Conservation (phyloP, 1,140 invertebrate species). For the Onthophagus taurus region DNA sequence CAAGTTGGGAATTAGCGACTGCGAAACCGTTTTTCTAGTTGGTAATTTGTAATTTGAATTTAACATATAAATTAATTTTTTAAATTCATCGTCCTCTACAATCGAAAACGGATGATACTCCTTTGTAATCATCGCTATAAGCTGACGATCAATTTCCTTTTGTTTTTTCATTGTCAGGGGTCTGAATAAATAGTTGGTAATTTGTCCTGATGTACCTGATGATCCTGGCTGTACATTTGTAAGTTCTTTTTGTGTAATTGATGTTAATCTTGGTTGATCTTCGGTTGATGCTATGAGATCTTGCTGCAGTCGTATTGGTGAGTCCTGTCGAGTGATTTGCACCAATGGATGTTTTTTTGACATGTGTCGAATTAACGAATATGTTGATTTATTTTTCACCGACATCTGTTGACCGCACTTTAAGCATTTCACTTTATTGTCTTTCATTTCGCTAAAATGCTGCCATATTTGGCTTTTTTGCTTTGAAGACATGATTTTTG, state of each 20-base stretch:
- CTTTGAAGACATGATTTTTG: slow-evolving; percentile 3
- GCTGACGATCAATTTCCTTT: slow-evolving; percentile 19
- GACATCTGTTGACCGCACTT: background rate
- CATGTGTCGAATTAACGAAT: background rate
- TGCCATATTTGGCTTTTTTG: background rate
- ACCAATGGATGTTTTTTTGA: background rate
- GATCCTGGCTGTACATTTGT: background rate
- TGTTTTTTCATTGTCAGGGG: background rate
- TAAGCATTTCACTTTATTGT: background rate
- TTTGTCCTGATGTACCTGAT: background rate
- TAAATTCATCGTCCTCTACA: slow-evolving; percentile 26
- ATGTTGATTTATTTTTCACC: slow-evolving; percentile 3
- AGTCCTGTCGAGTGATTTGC: background rate
- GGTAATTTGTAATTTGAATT: slow-evolving; percentile 25
- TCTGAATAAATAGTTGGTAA: background rate
- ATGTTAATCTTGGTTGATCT: background rate
- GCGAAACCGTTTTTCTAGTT: slow-evolving; percentile 24
- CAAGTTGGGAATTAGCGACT: slow-evolving; percentile 18
- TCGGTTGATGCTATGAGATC: background rate
- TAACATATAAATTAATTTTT: slow-evolving; percentile 19
- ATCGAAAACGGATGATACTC: slow-evolving; percentile 25
- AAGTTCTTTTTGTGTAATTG: background rate
- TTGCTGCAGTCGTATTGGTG: background rate
- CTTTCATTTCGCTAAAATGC: background rate
- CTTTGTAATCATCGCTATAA: slow-evolving; percentile 25